Percentiles rank a stretch among this genome's conserved stretches.
Evolutionary conservation across 2,888 invertebrate genomes (phyloP).

Genomic region (Cremastinae sp.): DNA sequence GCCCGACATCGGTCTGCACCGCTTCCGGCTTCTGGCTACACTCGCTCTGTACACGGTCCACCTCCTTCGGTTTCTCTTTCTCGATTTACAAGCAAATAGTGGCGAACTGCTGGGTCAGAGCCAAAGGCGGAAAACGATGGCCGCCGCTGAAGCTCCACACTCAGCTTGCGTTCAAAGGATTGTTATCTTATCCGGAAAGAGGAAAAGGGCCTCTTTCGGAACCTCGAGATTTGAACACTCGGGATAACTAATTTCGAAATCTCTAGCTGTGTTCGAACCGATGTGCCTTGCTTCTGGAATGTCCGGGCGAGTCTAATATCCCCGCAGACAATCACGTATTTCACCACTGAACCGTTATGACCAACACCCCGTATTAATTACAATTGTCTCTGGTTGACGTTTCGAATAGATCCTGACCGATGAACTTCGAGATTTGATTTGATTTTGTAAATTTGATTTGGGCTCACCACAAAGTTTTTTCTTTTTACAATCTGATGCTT

Average conservation of each 20-base stretch:
- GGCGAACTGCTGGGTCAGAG: conserved; percentile 35
- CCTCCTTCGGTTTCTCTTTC: conserved; percentile 61
- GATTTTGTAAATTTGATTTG: no score
- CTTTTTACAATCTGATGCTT: no score
- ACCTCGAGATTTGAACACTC: conserved; percentile 50
- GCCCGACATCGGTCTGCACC: conserved; percentile 58
- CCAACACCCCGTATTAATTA: conserved; percentile 64
- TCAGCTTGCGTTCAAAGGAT: conserved; percentile 70
- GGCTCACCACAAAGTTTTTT: no score
- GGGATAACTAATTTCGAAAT: conserved; percentile 68
- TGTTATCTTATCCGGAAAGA: conserved; percentile 70
- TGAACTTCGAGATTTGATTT: no score
- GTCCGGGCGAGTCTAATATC: conserved; percentile 50
- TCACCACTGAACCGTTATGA: conserved; percentile 50
- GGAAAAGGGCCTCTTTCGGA: conserved; percentile 52
- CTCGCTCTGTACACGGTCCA: conserved; percentile 10
- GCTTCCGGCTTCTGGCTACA: conserved; percentile 51
- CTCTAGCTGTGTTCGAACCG: conserved; percentile 61
- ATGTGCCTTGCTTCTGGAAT: conserved; percentile 52
- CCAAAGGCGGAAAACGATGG: conserved; percentile 64
- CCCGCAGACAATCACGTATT: conserved; percentile 36
- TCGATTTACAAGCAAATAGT: conserved; percentile 59
- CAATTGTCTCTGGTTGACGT: conserved; percentile 24
- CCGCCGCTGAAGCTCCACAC: conserved; percentile 37
- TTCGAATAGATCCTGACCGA: conserved; percentile 42